Evolutionary conservation across 2,797 vertebrate species (phyloP).

Genomic region (Sebastes steindachneri): DNA sequence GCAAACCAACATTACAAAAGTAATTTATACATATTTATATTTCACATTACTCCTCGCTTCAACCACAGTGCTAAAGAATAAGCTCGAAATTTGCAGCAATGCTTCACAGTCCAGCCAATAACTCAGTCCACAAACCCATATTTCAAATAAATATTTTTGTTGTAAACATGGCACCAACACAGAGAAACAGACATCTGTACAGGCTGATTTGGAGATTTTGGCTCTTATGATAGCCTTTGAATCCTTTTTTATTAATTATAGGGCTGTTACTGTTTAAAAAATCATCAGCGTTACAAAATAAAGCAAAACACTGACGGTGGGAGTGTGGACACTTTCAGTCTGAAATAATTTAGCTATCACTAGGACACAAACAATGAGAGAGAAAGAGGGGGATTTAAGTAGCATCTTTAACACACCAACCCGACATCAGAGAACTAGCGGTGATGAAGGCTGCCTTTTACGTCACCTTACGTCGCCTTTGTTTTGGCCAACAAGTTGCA

Average conservation of each 20-base stretch:
- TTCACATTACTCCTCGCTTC: slow-evolving; percentile 9
- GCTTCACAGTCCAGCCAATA: slow-evolving; percentile 19
- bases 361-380: slow-evolving; percentile 44
- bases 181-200: slow-evolving; percentile 62
- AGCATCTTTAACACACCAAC: background rate
- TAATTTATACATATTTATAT: slow-evolving; percentile 40
- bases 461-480: too few relatives aligned
- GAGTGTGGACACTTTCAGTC: slow-evolving; percentile 10
- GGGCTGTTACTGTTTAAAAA: slow-evolving; percentile 21
- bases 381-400: slow-evolving; percentile 8
- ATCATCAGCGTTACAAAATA: slow-evolving; percentile 29
- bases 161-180: slow-evolving; percentile 70
- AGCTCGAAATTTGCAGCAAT: slow-evolving; percentile 11
- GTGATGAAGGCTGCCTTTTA: too few relatives aligned
- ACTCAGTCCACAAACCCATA: slow-evolving; percentile 25
- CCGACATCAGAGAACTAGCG: too few relatives aligned
- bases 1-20: slow-evolving; percentile 30
- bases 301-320: slow-evolving; percentile 25
- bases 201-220: slow-evolving; percentile 32
- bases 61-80: slow-evolving; percentile 48
- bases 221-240: slow-evolving; percentile 12
- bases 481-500: too few relatives aligned
- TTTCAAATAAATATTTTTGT: slow-evolving; percentile 37
- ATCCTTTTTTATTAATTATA: background rate
- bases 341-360: slow-evolving; percentile 42